These are phyloP conservation scores for Pangasius djambal DNA, from an alignment of 2,797 vertebrate genomes.

Conservation along the genomic window DNA sequence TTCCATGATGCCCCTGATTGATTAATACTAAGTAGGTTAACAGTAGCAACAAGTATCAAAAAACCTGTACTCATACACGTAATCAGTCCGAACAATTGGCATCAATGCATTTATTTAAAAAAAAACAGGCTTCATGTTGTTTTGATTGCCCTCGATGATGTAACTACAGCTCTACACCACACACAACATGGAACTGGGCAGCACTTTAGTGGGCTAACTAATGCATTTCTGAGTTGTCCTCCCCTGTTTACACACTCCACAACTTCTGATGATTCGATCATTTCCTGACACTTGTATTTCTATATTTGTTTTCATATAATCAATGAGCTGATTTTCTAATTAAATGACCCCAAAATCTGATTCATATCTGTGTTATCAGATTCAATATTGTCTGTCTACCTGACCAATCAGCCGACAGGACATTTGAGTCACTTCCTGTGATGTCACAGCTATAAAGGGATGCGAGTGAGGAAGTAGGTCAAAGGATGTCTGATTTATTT, in stretches of 20 bases:
- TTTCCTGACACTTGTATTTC: background rate
- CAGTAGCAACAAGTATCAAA: too few species aligned
- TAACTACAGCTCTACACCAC: too few species aligned
- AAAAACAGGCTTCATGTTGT: too few species aligned
- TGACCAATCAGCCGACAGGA: background rate
- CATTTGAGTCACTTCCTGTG: constrained; percentile 2
- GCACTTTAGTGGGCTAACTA: background rate
- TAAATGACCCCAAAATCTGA: background rate
- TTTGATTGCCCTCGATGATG: too few species aligned
- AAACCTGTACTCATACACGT: too few species aligned
- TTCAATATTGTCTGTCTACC: background rate
- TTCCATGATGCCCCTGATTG: too few species aligned
- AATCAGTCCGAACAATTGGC: too few species aligned
- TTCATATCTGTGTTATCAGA: background rate
- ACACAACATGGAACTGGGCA: background rate
- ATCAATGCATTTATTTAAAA: background rate
- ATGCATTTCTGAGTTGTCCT: background rate
- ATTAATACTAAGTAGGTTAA: too few species aligned
- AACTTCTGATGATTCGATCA: background rate
- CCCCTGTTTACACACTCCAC: background rate
- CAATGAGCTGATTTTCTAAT: background rate
- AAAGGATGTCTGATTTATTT: constrained; percentile 1
- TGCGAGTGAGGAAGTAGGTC: background rate
- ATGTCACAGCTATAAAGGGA: background rate
- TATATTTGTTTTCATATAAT: background rate